phyloP scores from a whole-genome alignment of 2,888 invertebrate genomes.

The Lasiommata megera region DNA sequence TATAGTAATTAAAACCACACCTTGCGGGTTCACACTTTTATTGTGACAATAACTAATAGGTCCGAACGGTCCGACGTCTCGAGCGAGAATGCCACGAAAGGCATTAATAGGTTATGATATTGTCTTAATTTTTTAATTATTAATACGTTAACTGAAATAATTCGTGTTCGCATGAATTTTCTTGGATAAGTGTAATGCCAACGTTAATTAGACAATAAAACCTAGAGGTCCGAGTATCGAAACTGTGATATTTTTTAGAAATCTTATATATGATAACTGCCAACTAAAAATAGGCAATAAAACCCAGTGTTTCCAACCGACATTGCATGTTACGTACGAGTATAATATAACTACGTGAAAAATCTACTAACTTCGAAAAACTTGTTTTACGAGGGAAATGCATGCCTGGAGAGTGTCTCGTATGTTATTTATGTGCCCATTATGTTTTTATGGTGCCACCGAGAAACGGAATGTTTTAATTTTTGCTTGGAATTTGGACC shows the following conservation, averaged over 20 bases:
- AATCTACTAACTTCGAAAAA: conserved; percentile 12
- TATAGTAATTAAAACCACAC: too few species aligned
- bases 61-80: too few species aligned
- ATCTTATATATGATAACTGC: too few species aligned
- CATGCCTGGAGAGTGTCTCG: conserved; percentile 16
- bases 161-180: too few species aligned
- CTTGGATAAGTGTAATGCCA: background rate
- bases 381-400: conserved; percentile 13
- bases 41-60: too few species aligned
- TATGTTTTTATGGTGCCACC: conserved; percentile 11
- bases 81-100: too few species aligned
- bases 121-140: too few species aligned
- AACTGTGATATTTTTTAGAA: too few species aligned
- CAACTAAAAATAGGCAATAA: background rate
- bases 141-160: too few species aligned
- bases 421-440: conserved; percentile 13
- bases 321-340: background rate
- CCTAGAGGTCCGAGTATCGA: too few species aligned
- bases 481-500: conserved; percentile 7
- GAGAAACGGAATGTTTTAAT: conserved; percentile 14
- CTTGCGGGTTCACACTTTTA: too few species aligned
- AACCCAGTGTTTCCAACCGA: background rate
- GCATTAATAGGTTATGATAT: too few species aligned
- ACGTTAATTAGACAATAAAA: background rate
- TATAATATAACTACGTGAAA: conserved; percentile 1